Percentiles rank a stretch among this genome's conserved stretches.
Evolutionary conservation across 23 tunicate genomes (phyloP).

Genomic region (Ciona savignyi): DNA sequence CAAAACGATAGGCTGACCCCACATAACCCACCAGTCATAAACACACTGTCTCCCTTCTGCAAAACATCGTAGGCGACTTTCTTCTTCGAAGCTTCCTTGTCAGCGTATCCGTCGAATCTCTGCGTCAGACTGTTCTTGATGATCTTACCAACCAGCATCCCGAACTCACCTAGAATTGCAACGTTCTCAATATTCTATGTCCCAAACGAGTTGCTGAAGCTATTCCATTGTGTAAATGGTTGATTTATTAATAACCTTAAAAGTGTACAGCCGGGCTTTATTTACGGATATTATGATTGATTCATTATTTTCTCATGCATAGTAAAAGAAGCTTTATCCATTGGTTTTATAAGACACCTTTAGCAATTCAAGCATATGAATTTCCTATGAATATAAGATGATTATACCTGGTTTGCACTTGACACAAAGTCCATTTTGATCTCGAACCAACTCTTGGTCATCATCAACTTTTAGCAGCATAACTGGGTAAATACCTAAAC

Average conservation of each 20-base stretch:
- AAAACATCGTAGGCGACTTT: slow-evolving; percentile 72
- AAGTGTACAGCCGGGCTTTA: too few species aligned
- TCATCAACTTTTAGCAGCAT: slow-evolving; percentile 68
- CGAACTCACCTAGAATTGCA: slow-evolving; percentile 58
- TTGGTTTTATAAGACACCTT: too few species aligned
- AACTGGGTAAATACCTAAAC: slow-evolving; percentile 52
- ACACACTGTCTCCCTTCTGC: slow-evolving; percentile 61
- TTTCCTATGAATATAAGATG: too few species aligned
- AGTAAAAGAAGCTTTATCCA: too few species aligned
- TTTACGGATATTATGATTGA: too few species aligned
- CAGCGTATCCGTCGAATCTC: slow-evolving; percentile 88
- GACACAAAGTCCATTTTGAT: slow-evolving; percentile 50
- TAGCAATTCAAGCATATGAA: too few species aligned
- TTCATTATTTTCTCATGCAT: too few species aligned
- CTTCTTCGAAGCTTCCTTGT: slow-evolving; percentile 46
- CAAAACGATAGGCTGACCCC: too few species aligned
- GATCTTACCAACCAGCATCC: slow-evolving; percentile 93
- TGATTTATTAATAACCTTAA: too few species aligned
- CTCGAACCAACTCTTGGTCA: slow-evolving; percentile 60
- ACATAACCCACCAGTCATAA: slow-evolving; percentile 70
- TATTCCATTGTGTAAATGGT: too few species aligned
- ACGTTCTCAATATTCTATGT: too few species aligned
- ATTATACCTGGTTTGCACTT: slow-evolving; percentile 69
- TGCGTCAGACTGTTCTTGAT: slow-evolving; percentile 36
- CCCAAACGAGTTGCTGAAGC: too few species aligned